These are phyloP conservation scores for Diphyllodes magnificus DNA, from an alignment of 2,113 vertebrate species.

Conservation along the genomic window DNA sequence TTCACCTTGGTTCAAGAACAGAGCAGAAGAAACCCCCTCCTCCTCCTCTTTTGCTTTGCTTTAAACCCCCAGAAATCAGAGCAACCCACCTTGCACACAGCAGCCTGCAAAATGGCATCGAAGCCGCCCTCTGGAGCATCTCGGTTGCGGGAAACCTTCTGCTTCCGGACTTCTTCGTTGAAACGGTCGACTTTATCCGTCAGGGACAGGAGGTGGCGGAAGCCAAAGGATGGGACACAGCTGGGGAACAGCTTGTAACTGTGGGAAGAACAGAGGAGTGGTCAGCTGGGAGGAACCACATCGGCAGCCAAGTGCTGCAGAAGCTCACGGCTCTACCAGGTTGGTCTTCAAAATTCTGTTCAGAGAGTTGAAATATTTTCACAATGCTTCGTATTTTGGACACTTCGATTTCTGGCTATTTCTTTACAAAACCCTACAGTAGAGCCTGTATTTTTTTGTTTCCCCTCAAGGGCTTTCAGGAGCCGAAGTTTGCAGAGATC, in stretches of 20 bases:
- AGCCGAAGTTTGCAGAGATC: not conserved
- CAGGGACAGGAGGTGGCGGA: constrained; percentile 91
- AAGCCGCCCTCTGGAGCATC: constrained; percentile 95
- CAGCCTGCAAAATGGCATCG: constrained; percentile 92
- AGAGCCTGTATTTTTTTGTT: not conserved
- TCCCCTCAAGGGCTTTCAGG: not conserved
- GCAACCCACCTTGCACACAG: constrained; percentile 88
- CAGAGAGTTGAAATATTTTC: not conserved
- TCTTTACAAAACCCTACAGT: not conserved
- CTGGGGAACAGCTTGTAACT: constrained; percentile 92
- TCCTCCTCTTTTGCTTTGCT: not conserved
- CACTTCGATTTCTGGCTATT: not conserved
- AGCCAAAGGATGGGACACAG: constrained; percentile 93
- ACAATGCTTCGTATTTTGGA: not conserved
- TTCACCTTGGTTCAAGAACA: not conserved
- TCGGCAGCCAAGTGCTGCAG: not conserved
- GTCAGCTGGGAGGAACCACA: not conserved
- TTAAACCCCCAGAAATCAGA: not conserved
- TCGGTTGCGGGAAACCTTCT: constrained; percentile 93
- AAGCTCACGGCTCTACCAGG: not conserved
- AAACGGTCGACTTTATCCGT: constrained; percentile 93
- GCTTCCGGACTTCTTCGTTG: constrained; percentile 92
- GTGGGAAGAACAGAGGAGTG: not conserved
- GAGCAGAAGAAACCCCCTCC: not conserved
- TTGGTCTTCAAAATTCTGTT: not conserved